Conservation (phyloP, 2,888 invertebrate genomes). For the Drepanosiphum platanoidis region DNA sequence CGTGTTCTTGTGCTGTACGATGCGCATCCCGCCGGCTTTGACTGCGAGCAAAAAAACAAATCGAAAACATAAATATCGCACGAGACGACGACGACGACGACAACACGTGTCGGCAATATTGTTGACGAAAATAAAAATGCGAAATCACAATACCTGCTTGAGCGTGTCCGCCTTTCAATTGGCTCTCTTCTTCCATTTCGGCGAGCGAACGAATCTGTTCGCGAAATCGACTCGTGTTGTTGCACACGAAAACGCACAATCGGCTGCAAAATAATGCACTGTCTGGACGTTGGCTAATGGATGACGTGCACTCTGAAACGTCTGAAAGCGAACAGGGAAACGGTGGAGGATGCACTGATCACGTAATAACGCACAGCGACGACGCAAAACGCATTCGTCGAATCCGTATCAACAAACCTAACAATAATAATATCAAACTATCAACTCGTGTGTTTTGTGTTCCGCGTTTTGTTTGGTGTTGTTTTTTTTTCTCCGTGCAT, state of each 20-base stretch:
- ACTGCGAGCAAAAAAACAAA: slow-evolving; percentile 70
- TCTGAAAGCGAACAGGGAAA: no score
- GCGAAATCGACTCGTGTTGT: neutral
- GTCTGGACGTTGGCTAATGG: neutral
- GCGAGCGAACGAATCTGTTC: neutral
- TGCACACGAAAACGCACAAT: neutral
- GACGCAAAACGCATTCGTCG: neutral
- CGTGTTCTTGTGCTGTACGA: slow-evolving; percentile 81
- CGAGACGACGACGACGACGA: neutral
- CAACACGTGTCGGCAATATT: neutral
- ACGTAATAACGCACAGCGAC: neutral
- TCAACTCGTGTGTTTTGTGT: neutral
- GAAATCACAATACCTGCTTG: slow-evolving; percentile 76
- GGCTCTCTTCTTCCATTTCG: slow-evolving; percentile 65
- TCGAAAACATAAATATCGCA: neutral
- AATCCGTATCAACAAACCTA: neutral
- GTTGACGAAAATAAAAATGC: no score
- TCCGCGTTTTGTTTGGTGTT: neutral
- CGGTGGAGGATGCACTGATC: neutral
- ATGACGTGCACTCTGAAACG: neutral
- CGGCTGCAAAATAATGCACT: neutral
- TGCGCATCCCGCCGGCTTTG: slow-evolving; percentile 92
- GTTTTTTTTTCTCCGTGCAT: no score
- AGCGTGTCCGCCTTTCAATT: slow-evolving; percentile 84
- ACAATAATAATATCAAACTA: neutral